Conservation (phyloP, 2,888 invertebrate genomes). For the Limnephilus lunatus region DNA sequence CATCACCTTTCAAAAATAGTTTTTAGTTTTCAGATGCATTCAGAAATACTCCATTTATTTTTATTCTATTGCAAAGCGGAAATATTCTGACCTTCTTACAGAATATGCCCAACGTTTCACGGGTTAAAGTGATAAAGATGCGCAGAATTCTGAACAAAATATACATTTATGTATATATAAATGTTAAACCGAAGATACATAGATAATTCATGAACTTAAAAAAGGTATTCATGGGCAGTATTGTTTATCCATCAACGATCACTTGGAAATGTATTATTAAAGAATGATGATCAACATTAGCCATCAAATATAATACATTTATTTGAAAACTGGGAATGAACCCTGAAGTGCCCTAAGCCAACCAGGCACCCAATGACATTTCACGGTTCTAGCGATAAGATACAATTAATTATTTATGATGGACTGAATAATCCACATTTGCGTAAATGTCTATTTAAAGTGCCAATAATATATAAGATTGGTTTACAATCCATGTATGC, state of each 20-base stretch:
- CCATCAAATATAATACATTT: neutral
- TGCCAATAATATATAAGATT: conserved; percentile 34
- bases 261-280: neutral
- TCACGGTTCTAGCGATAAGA: neutral
- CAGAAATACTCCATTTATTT: no score
- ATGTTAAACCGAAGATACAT: no score
- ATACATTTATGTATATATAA: no score
- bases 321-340: neutral
- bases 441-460: conserved; percentile 40
- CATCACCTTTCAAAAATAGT: no score
- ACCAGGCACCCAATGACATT: neutral
- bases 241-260: neutral
- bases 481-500: conserved; percentile 16
- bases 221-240: neutral
- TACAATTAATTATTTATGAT: conserved; percentile 21
- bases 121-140: no score
- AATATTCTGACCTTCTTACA: no score
- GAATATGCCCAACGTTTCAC: no score
- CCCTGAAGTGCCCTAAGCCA: neutral
- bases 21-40: no score
- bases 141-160: no score
- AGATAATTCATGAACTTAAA: neutral
- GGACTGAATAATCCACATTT: conserved; percentile 37
- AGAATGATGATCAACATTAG: neutral
- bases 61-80: no score